Evolutionary conservation across 2,888 invertebrate genomes (phyloP).

Genomic region (Chirona hameri): DNA sequence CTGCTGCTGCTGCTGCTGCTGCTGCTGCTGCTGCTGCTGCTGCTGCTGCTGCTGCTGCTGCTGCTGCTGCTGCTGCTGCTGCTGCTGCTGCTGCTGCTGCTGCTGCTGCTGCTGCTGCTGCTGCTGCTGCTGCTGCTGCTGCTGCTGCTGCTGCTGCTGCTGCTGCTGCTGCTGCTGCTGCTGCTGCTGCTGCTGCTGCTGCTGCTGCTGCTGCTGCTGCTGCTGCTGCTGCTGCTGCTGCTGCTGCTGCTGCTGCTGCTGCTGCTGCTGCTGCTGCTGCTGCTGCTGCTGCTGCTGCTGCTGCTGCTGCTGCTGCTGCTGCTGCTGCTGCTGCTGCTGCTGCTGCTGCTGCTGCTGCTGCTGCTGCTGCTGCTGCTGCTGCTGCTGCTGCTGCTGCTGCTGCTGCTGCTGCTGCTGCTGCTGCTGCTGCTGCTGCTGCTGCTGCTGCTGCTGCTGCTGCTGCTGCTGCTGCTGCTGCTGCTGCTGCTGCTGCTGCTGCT

Average conservation of each 20-base stretch:
- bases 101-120: not conserved
- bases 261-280: constrained; percentile 14
- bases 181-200: not conserved
- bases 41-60: constrained; percentile 4
- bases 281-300: not conserved
- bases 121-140: constrained; percentile 13
- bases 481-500: constrained; percentile 13
- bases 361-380: not conserved
- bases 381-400: not conserved
- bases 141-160: not conserved
- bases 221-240: not conserved
- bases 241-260: not conserved
- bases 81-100: not conserved
- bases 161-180: not conserved
- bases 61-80: constrained; percentile 1
- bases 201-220: constrained; percentile 1
- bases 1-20: not conserved
- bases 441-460: not conserved
- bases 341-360: constrained; percentile 8
- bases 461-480: not conserved
- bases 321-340: not conserved
- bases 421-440: constrained; percentile 1
- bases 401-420: constrained; percentile 4
- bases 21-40: not conserved
- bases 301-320: not conserved